phyloP scores from a whole-genome alignment of 2,888 invertebrate species.

The Junonia oenone region DNA sequence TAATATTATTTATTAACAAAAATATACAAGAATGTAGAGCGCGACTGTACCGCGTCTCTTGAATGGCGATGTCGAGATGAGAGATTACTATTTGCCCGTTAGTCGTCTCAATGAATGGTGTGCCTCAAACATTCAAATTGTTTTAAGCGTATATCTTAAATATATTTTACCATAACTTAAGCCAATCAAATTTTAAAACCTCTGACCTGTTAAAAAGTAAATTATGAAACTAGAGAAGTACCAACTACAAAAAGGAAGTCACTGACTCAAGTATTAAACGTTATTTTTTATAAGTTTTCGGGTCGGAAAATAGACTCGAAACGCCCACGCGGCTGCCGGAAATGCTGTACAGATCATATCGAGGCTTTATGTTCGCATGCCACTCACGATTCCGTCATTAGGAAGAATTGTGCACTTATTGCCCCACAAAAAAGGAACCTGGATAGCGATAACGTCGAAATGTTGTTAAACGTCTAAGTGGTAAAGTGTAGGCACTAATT shows the following conservation, averaged over 20 bases:
- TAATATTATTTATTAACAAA: too few relatives aligned
- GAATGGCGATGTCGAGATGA: conserved; percentile 68
- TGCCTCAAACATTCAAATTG: conserved; percentile 46
- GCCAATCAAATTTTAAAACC: neutral
- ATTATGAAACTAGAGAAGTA: neutral
- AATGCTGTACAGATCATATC: conserved; percentile 66
- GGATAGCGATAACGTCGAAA: conserved; percentile 50
- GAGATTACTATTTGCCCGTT: conserved; percentile 75
- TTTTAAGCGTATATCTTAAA: conserved; percentile 7
- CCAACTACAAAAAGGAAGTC: conserved; percentile 30
- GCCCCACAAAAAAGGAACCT: conserved; percentile 56
- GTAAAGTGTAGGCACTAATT: too few relatives aligned
- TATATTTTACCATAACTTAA: conserved; percentile 13
- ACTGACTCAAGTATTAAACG: conserved; percentile 52
- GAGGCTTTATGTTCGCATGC: conserved; percentile 47
- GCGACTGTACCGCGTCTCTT: conserved; percentile 57
- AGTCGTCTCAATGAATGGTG: conserved; percentile 75
- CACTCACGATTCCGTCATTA: conserved; percentile 72
- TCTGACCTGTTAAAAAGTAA: neutral
- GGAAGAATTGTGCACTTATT: conserved; percentile 62
- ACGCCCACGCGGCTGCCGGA: conserved; percentile 68
- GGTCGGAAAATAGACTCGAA: conserved; percentile 47
- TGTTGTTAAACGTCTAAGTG: conserved; percentile 29
- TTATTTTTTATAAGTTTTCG: conserved; percentile 47
- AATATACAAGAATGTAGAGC: conserved; percentile 9